Evolutionary conservation across 2,888 invertebrate genomes (phyloP), one percentile per base, ranked within the genome.

Genomic region (Caenorhabditis panamensis): DNA sequence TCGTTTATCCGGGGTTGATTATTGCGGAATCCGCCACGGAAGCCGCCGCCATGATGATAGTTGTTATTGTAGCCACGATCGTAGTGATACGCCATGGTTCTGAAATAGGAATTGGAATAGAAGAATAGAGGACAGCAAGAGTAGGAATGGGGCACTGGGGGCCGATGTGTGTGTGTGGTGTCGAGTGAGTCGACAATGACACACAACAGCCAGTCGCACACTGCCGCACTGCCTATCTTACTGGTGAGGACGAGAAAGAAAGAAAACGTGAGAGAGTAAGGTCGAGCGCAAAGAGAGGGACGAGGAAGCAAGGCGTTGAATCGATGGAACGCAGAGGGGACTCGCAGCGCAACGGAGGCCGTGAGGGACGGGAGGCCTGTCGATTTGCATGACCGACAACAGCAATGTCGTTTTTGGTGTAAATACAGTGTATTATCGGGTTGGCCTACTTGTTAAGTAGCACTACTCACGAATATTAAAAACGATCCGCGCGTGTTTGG

Each of bases 1-100:
- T 89, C 89, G 69, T 89, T 88, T 28, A 89, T 84, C 18, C 88
- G 81, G 16, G 54, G 63, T 16, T 24, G 37, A 41, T 77, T 47
- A 26, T 68, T 22, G 6, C 61, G 61, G 53, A 61, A 61, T n/a
- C 69, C 69, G 22, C 69, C 69, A 22, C 69, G 56, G 20, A 28
- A 28, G n/a, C n/a, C n/a, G n/a, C n/a, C n/a, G n/a, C 28, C n/a
- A 28, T 56, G 31, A 20, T 56, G 28, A 36, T 56, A 18, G 20
- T 31, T 6, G 26, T 54, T 56, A 56, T 31, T 56, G 37, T 41
- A 66, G 22, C 64, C 64, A 26, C 64, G 41, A 24, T 37, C 24
- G 53, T 64, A 20, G 51, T 63, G 49, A 63, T 56, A 68, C 13
- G 68, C 49, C 68, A 68, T 67, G 22, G 9, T 9, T 51, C 51